These are phyloP conservation scores for Galemys pyrenaicus DNA, from an alignment of 2,113 vertebrate species.

Conservation along the genomic window DNA sequence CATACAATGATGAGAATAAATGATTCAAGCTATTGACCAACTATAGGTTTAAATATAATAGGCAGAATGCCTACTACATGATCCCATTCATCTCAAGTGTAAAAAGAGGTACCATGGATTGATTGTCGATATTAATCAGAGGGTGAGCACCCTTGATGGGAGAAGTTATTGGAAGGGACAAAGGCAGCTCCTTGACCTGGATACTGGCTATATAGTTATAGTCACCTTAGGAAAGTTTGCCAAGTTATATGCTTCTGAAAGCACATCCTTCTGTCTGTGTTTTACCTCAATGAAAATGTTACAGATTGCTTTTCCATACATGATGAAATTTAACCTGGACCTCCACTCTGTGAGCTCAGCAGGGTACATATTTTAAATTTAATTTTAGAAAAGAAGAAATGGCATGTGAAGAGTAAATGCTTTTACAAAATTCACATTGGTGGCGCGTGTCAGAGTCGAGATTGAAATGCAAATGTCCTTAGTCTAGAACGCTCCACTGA, in stretches of 20 bases:
- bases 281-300: neutral
- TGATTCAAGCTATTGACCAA: neutral
- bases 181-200: neutral
- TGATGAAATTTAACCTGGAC: neutral
- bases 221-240: neutral
- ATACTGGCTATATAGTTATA: neutral
- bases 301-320: neutral
- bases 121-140: neutral
- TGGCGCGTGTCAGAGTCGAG: fast-evolving
- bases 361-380: neutral
- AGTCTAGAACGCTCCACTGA: neutral
- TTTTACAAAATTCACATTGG: neutral
- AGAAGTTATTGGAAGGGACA: neutral
- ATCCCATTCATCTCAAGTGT: neutral
- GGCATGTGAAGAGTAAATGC: neutral
- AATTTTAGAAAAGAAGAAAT: neutral
- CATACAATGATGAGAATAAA: neutral
- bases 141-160: too few relatives aligned
- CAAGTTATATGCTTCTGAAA: neutral
- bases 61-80: neutral
- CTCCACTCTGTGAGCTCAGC: neutral
- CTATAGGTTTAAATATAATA: neutral
- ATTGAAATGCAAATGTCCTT: neutral
- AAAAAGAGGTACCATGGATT: too few relatives aligned
- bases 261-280: neutral